phyloP scores from a whole-genome alignment of 2,888 invertebrate species.

The Drosophila picticornis region DNA sequence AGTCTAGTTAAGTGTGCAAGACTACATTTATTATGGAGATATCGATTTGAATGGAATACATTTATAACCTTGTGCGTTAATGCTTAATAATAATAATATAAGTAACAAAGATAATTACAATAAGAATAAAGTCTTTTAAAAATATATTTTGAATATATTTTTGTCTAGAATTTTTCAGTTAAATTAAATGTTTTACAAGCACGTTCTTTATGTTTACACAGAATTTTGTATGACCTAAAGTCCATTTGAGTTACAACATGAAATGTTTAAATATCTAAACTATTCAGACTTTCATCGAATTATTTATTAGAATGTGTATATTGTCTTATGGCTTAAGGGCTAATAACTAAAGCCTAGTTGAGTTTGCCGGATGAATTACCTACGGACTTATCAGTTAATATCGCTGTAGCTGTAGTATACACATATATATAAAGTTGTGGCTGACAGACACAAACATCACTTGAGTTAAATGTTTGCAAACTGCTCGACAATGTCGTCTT shows the following conservation, averaged over 20 bases:
- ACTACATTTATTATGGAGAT: not conserved
- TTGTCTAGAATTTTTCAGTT: no score
- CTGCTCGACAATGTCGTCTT: conserved; percentile 48
- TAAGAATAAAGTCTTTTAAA: no score
- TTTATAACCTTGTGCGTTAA: no score
- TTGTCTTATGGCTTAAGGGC: not conserved
- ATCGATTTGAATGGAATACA: no score
- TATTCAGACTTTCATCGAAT: not conserved
- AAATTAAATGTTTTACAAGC: not conserved
- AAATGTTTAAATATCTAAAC: not conserved
- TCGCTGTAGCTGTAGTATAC: not conserved
- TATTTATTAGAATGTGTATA: not conserved
- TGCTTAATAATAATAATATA: no score
- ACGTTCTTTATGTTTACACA: not conserved
- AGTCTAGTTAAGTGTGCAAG: not conserved
- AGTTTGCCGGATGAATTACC: not conserved
- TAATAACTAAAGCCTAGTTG: not conserved
- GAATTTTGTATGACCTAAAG: no score
- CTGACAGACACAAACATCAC: conserved; percentile 29
- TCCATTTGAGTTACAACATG: no score
- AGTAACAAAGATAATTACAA: no score
- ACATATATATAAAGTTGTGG: conserved; percentile 11
- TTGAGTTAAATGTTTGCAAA: conserved; percentile 49
- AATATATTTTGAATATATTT: no score
- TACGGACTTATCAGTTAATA: not conserved